Evolutionary conservation across 2,113 vertebrate species (phyloP), one percentile per base, ranked within the genome.

Genomic region (Amphiprion ocellaris): DNA sequence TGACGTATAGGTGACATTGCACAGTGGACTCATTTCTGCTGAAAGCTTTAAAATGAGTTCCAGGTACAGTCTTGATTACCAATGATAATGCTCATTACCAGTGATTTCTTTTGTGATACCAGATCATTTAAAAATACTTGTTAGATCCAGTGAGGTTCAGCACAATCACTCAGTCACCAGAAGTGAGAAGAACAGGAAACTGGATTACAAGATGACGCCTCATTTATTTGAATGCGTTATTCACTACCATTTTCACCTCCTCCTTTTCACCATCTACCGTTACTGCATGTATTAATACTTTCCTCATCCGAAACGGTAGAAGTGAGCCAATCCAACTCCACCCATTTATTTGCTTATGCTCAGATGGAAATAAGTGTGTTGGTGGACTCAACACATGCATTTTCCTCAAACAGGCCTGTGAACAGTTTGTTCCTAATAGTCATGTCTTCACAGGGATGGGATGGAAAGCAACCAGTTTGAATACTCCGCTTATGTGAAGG

Each of bases 381-480:
- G 56, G 70, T 77, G 65, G 70, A 87, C 82, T 72, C 69, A 83
- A 89, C 87, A 87, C 69, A 49, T 56, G 54, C n/a, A 63, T 83
- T 89, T 85, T 68, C 80, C 66, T 74, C 28, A 62, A 77, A 78
- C 50, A 24, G 66, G 19, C 79, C 60, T 10, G 59, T 91, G 87
- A 91, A 75, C 68, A 61, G 23, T 89, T 89, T 89, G 78, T 90
- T 92, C 91, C 89, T 65, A 81, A 58, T 5, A 41, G 53, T 83
- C 72, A 90, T 33, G 81, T 88, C 80, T 70, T 86, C 68, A 15
- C 50, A 66, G 75, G 33, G 15, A 49, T 15, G 17, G 60, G 26
- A 49, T 66, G 54, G 39, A 89, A 71, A 81, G 81, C 63, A 71
- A 54, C 5, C 21, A 37, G 67, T 24, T 14, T 87, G 78, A 88